A percentile compares a stretch with the other conserved stretches of the same genome.
These are phyloP conservation scores for Romanogobio albipinnatus DNA, from an alignment of 2,113 vertebrate genomes.

Conservation along the genomic window DNA sequence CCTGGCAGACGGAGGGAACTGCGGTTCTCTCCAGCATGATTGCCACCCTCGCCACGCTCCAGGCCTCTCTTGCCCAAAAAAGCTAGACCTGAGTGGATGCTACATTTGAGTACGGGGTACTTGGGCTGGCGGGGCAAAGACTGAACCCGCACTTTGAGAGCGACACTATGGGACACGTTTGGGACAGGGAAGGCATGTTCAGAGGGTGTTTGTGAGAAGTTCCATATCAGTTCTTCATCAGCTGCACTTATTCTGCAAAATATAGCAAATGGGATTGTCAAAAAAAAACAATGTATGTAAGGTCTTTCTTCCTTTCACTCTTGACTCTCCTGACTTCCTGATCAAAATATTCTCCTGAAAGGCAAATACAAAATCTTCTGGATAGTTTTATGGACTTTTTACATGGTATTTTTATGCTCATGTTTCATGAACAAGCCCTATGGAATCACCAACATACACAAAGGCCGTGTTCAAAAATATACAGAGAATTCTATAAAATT, in stretches of 20 bases:
- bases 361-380: neutral
- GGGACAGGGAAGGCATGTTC: conserved; percentile 97
- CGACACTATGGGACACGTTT: conserved; percentile 93
- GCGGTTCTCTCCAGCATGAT: conserved; percentile 39
- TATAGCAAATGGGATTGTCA: neutral
- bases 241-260: conserved; percentile 90
- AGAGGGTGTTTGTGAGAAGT: conserved; percentile 91
- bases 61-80: conserved; percentile 65
- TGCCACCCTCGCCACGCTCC: conserved; percentile 56
- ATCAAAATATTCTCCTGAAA: neutral
- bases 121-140: conserved; percentile 95
- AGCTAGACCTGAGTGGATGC: conserved; percentile 85
- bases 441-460: conserved; percentile 6
- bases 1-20: conserved; percentile 71
- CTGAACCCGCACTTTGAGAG: conserved; percentile 95
- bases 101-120: conserved; percentile 92
- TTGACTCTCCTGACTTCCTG: neutral
- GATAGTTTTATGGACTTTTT: neutral
- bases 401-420: neutral
- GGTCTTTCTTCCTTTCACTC: neutral
- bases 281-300: neutral
- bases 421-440: neutral
- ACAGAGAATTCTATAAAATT: neutral
- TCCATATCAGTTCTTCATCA: conserved; percentile 90
- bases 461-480: neutral